Percentiles rank a stretch among this genome's conserved stretches.
phyloP scores from a whole-genome alignment of 2,113 vertebrate species.

The Sander vitreus region DNA sequence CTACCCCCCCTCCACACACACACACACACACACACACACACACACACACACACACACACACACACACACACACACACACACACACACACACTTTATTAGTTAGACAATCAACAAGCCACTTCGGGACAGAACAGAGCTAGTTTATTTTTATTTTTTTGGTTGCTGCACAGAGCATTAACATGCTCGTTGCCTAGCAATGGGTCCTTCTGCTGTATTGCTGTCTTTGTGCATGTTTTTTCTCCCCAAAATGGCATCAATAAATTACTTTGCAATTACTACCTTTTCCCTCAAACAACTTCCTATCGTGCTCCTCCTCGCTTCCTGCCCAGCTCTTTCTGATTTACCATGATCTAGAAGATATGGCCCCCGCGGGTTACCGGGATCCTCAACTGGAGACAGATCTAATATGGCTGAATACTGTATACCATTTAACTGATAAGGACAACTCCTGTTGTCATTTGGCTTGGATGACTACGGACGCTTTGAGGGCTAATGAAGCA shows the following conservation, averaged over 20 bases:
- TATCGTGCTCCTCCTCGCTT: constrained; percentile 30
- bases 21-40: too few relatives aligned
- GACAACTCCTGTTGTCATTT: constrained; percentile 32
- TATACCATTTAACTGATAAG: constrained; percentile 34
- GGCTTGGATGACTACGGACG: constrained; percentile 32
- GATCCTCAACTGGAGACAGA: constrained; percentile 21
- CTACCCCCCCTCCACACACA: constrained; percentile 20
- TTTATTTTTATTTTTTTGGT: constrained; percentile 84
- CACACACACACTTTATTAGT: constrained; percentile 60
- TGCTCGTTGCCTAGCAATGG: constrained; percentile 83
- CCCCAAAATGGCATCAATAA: constrained; percentile 72
- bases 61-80: too few relatives aligned
- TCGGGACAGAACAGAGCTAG: constrained; percentile 65
- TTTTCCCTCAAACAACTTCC: constrained; percentile 61
- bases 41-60: too few relatives aligned
- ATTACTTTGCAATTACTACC: constrained; percentile 78
- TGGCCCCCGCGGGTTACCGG: constrained; percentile 3
- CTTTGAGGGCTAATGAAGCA: constrained; percentile 36
- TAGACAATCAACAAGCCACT: constrained; percentile 79
- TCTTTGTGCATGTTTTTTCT: constrained; percentile 60
- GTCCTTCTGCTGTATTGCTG: constrained; percentile 56
- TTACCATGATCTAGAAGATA: constrained; percentile 36
- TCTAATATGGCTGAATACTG: constrained; percentile 1
- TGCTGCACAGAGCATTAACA: constrained; percentile 68
- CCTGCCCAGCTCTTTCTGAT: constrained; percentile 28